Conservation (phyloP, 2,888 invertebrate genomes). For the Polylopha cassiicola region DNA sequence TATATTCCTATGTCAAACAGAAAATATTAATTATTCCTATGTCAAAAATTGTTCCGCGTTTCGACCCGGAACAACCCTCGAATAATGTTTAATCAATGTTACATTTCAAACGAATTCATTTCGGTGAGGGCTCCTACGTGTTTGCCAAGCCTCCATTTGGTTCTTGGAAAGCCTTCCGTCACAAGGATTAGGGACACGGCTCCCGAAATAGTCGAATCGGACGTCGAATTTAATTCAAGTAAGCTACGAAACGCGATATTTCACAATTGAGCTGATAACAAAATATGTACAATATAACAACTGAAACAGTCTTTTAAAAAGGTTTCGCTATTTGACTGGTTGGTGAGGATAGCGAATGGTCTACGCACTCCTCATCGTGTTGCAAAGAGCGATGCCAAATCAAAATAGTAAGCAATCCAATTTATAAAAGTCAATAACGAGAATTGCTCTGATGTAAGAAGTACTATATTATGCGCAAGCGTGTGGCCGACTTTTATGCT, state of each 20-base stretch:
- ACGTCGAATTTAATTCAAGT: conserved; percentile 16
- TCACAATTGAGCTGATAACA: background rate
- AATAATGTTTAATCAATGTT: conserved; percentile 9
- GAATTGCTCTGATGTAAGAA: conserved; percentile 8
- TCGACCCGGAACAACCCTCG: background rate
- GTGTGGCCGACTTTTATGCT: conserved; percentile 10
- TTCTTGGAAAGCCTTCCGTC: background rate
- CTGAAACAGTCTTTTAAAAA: background rate
- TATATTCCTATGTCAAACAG: no score
- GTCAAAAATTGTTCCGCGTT: no score
- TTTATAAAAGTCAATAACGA: conserved; percentile 13
- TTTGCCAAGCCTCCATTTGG: conserved; percentile 5
- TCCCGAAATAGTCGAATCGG: conserved; percentile 5
- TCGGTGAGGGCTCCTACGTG: conserved; percentile 5
- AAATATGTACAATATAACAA: background rate
- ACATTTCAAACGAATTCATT: conserved; percentile 13
- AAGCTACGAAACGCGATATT: conserved; percentile 7
- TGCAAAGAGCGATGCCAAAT: no score
- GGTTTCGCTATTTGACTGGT: no score
- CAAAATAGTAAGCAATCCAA: background rate
- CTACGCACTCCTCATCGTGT: no score
- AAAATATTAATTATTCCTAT: no score
- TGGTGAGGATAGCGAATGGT: no score
- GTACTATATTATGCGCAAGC: no score
- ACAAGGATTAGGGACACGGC: conserved; percentile 1